Percentiles rank a stretch among this genome's conserved stretches.
phyloP scores from a whole-genome alignment of 2,888 invertebrate genomes.

The Orthonevra nobilis region DNA sequence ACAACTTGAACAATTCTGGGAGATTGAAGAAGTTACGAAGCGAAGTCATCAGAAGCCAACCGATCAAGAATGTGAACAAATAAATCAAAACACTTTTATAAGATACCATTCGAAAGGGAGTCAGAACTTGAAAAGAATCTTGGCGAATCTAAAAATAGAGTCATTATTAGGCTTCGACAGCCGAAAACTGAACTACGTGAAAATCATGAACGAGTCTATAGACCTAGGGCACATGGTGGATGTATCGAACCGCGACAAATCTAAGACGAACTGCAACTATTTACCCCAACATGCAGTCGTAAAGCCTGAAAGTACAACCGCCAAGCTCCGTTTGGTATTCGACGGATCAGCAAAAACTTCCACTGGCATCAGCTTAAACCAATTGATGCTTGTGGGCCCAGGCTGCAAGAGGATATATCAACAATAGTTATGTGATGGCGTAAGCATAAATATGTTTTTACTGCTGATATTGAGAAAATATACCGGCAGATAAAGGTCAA shows the following conservation, averaged over 20 bases:
- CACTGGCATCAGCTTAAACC: too few species aligned
- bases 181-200: not conserved
- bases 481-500: too few species aligned
- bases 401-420: constrained; percentile 24
- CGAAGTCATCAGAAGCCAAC: not conserved
- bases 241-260: not conserved
- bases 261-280: not conserved
- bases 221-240: constrained; percentile 6
- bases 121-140: not conserved
- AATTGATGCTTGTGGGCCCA: constrained; percentile 4
- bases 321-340: too few species aligned
- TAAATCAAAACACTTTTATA: not conserved
- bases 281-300: too few species aligned
- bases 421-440: constrained; percentile 27
- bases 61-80: not conserved
- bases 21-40: too few species aligned
- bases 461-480: too few species aligned
- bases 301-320: too few species aligned
- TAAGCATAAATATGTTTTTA: too few species aligned
- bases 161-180: too few species aligned
- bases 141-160: not conserved
- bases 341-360: not conserved
- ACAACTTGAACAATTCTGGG: too few species aligned
- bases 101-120: constrained; percentile 3
- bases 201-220: not conserved